Conservation (phyloP, 2,888 invertebrate species). For the Epistrophe grossulariae region DNA sequence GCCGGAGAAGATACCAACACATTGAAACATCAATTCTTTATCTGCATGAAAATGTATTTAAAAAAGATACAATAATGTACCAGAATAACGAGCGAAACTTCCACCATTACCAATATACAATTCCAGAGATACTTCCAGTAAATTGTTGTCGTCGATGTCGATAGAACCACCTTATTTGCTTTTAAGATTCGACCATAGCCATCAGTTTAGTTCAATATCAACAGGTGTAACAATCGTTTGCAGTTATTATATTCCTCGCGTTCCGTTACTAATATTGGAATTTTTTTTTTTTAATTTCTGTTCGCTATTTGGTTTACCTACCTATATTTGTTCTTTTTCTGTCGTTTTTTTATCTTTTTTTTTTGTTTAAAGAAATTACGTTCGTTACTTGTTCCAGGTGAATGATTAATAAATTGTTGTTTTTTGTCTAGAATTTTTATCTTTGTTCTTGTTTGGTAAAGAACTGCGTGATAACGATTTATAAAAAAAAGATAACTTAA, state of each 20-base stretch:
- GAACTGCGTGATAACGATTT: slow-evolving; percentile 59
- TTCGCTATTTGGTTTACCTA: slow-evolving; percentile 25
- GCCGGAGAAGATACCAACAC: slow-evolving; percentile 35
- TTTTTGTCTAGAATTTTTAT: slow-evolving; percentile 21
- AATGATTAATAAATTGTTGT: slow-evolving; percentile 60
- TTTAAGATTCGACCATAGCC: slow-evolving; percentile 74
- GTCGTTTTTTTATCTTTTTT: slow-evolving; percentile 39
- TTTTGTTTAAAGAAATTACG: slow-evolving; percentile 38
- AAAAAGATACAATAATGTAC: slow-evolving; percentile 32
- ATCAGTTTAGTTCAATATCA: slow-evolving; percentile 79
- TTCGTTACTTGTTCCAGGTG: slow-evolving; percentile 67
- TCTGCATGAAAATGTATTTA: slow-evolving; percentile 7
- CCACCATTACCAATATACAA: slow-evolving; percentile 52
- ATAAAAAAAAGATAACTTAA: slow-evolving; percentile 24
- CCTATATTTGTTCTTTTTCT: slow-evolving; percentile 26
- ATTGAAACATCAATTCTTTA: slow-evolving; percentile 14
- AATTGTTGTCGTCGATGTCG: slow-evolving; percentile 29
- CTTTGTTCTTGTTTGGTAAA: slow-evolving; percentile 19
- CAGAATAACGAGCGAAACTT: slow-evolving; percentile 29
- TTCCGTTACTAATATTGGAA: slow-evolving; percentile 65
- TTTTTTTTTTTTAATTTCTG: slow-evolving; percentile 32
- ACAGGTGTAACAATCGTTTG: slow-evolving; percentile 79
- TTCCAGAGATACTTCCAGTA: slow-evolving; percentile 58
- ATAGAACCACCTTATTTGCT: slow-evolving; percentile 72
- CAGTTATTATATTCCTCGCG: slow-evolving; percentile 58